Evolutionary conservation across 2,113 vertebrate genomes (phyloP).

Genomic region (Peromyscus maniculatus): DNA sequence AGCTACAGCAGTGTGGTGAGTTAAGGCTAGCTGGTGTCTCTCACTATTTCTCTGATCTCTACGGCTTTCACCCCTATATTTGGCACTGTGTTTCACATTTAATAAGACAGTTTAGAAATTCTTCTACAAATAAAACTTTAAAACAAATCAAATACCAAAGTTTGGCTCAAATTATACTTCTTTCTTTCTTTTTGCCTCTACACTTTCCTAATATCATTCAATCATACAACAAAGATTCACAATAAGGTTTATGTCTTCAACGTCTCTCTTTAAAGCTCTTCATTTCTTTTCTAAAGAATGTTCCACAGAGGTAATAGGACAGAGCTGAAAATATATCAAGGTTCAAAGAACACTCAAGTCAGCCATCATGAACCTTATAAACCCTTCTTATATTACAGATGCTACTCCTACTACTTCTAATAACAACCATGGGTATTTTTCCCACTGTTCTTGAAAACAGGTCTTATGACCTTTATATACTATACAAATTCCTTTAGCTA

Average conservation of each 20-base stretch:
- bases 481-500: neutral
- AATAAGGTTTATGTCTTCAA: neutral
- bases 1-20: too few species aligned
- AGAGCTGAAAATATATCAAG: neutral
- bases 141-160: neutral
- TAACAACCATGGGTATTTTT: neutral
- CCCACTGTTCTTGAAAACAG: neutral
- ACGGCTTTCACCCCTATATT: too few species aligned
- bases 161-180: neutral
- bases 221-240: neutral
- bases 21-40: too few species aligned
- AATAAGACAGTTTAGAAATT: too few species aligned
- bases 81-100: too few species aligned
- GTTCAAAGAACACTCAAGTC: conserved; percentile 12
- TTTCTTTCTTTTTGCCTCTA: neutral
- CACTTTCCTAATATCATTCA: conserved; percentile 27
- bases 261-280: conserved; percentile 21
- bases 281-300: conserved; percentile 7
- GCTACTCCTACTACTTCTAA: neutral
- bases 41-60: too few species aligned
- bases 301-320: conserved; percentile 10
- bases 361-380: conserved; percentile 29
- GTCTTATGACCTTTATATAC: neutral
- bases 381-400: neutral
- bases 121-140: neutral